Evolutionary conservation across 2,888 invertebrate species (phyloP), one percentile per base, ranked within the genome.

Genomic region (Eretmocerus hayati): DNA sequence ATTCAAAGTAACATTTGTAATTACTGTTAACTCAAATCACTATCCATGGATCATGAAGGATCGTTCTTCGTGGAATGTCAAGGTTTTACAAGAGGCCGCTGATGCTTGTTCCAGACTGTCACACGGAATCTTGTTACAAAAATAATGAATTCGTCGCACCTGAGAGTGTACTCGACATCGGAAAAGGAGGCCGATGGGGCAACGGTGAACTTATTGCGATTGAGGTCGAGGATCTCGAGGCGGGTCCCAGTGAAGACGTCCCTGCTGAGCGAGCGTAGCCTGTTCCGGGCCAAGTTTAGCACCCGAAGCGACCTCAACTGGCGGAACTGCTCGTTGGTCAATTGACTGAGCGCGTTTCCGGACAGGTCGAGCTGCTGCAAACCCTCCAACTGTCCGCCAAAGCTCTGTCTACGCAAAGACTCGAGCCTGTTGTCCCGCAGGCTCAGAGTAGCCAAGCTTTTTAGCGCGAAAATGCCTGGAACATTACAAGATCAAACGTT

Each of bases 321-420:
- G 43, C 82, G 81, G 73, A 89, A 90, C 68, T 88, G 88, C 62
- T 85, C 87, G 46, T 83, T 82, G 52, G 88, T 84, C 58, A 92
- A 72, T 65, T 86, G 85, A 20, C 81, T 80, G 53, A 92, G 80
- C 32, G 77, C 75, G 68, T 92, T 92, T 59, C 78, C 79, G 35
- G 87, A 86, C 16, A 91, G 72, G 66, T 91, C 89, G 43, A 92
- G 72, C 61, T 85, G 81, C 71, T 90, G 90, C 43, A 91, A 71
- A 46, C 82, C 81, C 51, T 80, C 77, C 20, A 90, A 72, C 26
- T 30, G 8, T 85, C 87, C 87, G 53, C 82, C 80, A 67, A 91
- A 89, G 4, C 90, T 85, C 65, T 85, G 81, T 55, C 84, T 80
- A 58, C 85, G 81, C 32, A 91, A 71, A 4, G 77, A 75, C 58